These are phyloP conservation scores for Aspidiotus destructor DNA, from an alignment of 2,888 invertebrate species.

Conservation along the genomic window DNA sequence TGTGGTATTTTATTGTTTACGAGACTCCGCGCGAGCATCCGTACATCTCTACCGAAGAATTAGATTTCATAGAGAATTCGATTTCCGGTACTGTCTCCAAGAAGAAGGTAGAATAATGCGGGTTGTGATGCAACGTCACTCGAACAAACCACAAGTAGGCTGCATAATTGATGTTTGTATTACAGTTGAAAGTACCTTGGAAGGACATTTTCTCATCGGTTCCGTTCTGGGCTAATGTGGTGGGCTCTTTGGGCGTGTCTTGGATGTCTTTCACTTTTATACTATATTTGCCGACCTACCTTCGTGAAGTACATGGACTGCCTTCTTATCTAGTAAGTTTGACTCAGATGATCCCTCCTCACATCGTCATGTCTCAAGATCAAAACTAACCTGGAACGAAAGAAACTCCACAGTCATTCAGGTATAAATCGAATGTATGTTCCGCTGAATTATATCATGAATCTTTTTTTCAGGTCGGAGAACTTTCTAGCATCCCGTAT, in stretches of 20 bases:
- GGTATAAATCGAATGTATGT: no score
- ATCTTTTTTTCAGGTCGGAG: neutral
- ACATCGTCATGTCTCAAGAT: no score
- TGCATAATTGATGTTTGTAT: neutral
- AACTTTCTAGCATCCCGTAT: neutral
- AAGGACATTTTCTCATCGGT: conserved; percentile 15
- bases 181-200: conserved; percentile 23
- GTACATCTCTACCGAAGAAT: neutral
- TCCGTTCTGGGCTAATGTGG: conserved; percentile 21
- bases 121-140: no score
- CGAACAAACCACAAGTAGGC: no score
- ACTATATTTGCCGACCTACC: conserved; percentile 24
- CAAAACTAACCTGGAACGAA: no score
- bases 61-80: neutral
- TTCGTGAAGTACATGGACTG: conserved; percentile 16
- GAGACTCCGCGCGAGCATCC: conserved; percentile 25
- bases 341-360: no score
- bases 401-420: no score
- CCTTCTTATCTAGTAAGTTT: neutral
- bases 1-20: conserved; percentile 19
- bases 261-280: conserved; percentile 9
- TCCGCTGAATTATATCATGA: no score
- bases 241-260: conserved; percentile 13
- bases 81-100: neutral
- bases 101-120: neutral